Conservation (phyloP, 1,140 invertebrate genomes). For the Theocolax elegans region DNA sequence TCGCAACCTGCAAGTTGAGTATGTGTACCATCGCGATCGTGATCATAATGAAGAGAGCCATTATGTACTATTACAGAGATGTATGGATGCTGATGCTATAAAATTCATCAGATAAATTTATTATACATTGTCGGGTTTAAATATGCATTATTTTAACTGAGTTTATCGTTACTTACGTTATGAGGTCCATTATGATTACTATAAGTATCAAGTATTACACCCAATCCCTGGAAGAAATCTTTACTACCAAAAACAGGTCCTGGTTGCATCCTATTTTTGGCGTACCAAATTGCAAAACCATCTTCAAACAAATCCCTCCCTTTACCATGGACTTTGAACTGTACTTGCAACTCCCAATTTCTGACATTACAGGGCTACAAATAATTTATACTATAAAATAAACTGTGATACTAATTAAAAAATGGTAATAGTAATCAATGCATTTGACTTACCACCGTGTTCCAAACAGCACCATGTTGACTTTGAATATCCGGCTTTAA, state of each 20-base stretch:
- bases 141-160: neutral
- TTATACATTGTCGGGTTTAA: neutral
- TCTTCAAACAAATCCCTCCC: conserved; percentile 97
- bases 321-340: conserved; percentile 95
- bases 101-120: too few relatives aligned
- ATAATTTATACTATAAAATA: too few relatives aligned
- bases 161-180: conserved; percentile 76
- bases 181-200: conserved; percentile 99
- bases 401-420: too few relatives aligned
- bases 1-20: conserved; percentile 95
- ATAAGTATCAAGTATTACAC: conserved; percentile 97
- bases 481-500: conserved; percentile 95
- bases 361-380: conserved; percentile 82
- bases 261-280: conserved; percentile 84
- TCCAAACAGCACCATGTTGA: conserved; percentile 94
- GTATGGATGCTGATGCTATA: conserved; percentile 96
- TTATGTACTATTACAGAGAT: conserved; percentile 99
- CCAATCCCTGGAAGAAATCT: conserved; percentile 93
- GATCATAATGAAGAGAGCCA: conserved; percentile 94
- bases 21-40: conserved; percentile 97
- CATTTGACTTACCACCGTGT: conserved; percentile 92
- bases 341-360: conserved; percentile 97
- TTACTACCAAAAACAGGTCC: conserved; percentile 97
- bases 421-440: too few relatives aligned
- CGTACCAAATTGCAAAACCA: conserved; percentile 98